Evolutionary conservation across 1,140 invertebrate species (phyloP), one percentile per base, ranked within the genome.

Genomic region (Drosophila truncata): DNA sequence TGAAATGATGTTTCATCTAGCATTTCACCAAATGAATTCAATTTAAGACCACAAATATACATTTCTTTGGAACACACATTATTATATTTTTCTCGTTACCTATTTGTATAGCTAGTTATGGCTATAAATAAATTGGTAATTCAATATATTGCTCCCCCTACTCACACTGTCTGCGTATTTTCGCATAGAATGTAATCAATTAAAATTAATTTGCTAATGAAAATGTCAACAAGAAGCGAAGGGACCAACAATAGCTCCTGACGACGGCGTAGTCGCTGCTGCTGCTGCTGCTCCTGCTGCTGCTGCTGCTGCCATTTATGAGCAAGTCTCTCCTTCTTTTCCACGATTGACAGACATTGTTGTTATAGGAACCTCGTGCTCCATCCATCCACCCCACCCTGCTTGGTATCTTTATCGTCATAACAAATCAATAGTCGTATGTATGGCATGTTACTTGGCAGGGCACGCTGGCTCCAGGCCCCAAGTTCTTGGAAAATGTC

Each of bases 141-240:
- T 83, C 60, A 83, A 83, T 83, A 83, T 83, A 83, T 82, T 46
- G 67, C 61, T 39, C n/a, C 33, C 31, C n/a, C 18, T 25, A 58
- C 69, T 25, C 37, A 42, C 37, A 46, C 42, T 60, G 67, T 80
- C 74, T 82, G 59, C 79, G 77, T 74, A 73, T 78, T 82, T 74
- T 65, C 64, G 80, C 80, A 83, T 82, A 83, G 82, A 83, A 83
- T 83, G 80, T 83, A 83, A 83, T 83, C 80, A 83, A 83, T 83
- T 83, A 83, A 83, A 83, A 83, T 83, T 83, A 83, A 83, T 83
- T 83, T 83, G 80, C 80, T 83, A 83, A 83, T 83, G 80, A 83
- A 83, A 83, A 83, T 76, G 80, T 83, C 80, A 83, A 83, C 80
- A 79, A 83, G 75, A 41, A 73, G 60, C 60, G 46, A 67, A 16